phyloP scores from a whole-genome alignment of 2,888 invertebrate species.

The Erebia epiphron region DNA sequence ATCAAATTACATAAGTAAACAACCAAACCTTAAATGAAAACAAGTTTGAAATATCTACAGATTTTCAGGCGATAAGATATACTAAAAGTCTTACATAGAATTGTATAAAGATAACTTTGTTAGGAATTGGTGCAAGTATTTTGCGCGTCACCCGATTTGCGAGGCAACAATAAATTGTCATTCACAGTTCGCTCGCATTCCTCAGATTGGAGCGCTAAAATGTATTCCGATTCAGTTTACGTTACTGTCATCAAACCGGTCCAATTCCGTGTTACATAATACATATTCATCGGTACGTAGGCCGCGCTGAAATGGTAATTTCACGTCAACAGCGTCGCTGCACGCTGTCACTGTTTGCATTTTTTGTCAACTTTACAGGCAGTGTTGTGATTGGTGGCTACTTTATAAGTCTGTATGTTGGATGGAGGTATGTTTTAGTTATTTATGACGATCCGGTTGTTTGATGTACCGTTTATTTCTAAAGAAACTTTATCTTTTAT shows the following conservation, averaged over 20 bases:
- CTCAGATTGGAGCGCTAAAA: conserved; percentile 40
- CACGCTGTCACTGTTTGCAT: conserved; percentile 65
- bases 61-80: too few species aligned
- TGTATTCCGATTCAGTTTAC: conserved; percentile 40
- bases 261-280: conserved; percentile 59
- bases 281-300: conserved; percentile 76
- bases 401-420: conserved; percentile 16
- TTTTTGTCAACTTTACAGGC: conserved; percentile 57
- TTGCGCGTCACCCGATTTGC: conserved; percentile 10
- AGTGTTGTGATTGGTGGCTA: conserved; percentile 27
- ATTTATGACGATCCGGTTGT: conserved; percentile 13
- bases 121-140: conserved; percentile 15
- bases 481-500: conserved; percentile 11
- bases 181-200: conserved; percentile 25
- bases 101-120: conserved; percentile 38
- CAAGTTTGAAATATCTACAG: not conserved
- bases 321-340: conserved; percentile 69
- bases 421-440: conserved; percentile 2
- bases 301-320: conserved; percentile 74
- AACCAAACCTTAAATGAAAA: not conserved
- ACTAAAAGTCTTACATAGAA: not conserved
- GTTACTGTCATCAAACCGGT: conserved; percentile 62
- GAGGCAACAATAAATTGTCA: conserved; percentile 27
- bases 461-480: not conserved
- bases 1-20: not conserved